A percentile compares a stretch with the other conserved stretches of the same genome.
Evolutionary conservation across 2,113 vertebrate genomes (phyloP).

Genomic region (Machaerirhynchus nigripectus): DNA sequence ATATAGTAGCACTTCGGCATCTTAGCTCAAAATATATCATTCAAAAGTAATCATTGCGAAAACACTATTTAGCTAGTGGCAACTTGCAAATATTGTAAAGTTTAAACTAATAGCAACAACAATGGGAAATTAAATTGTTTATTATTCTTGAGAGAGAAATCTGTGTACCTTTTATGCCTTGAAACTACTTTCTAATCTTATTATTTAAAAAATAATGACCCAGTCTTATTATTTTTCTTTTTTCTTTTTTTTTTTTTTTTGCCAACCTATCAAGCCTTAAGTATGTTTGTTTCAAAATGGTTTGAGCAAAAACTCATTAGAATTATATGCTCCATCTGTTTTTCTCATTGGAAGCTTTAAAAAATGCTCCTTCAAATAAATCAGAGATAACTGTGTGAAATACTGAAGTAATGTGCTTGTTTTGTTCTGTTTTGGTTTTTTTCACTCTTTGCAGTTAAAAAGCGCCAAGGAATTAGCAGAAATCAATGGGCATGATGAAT

Average conservation of each 20-base stretch:
- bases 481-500: constrained; percentile 76
- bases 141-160: constrained; percentile 73
- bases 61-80: constrained; percentile 67
- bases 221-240: constrained; percentile 23
- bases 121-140: constrained; percentile 70
- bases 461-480: constrained; percentile 78
- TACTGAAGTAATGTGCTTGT: constrained; percentile 26
- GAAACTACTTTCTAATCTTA: constrained; percentile 73
- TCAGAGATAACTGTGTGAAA: constrained; percentile 64
- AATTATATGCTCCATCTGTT: constrained; percentile 70
- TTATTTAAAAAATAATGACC: constrained; percentile 76
- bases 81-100: constrained; percentile 62
- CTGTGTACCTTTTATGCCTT: constrained; percentile 63
- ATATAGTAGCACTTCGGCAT: background rate
- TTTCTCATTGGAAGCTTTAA: constrained; percentile 65
- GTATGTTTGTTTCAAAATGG: constrained; percentile 61
- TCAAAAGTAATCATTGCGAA: constrained; percentile 55
- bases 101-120: constrained; percentile 71
- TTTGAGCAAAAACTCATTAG: constrained; percentile 64
- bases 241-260: background rate
- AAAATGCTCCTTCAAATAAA: constrained; percentile 65
- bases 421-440: constrained; percentile 48
- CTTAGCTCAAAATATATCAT: constrained; percentile 34
- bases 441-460: constrained; percentile 75
- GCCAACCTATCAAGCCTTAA: constrained; percentile 59